Evolutionary conservation across 2,797 vertebrate genomes (phyloP).

Genomic region (Anabacerthia variegaticeps): DNA sequence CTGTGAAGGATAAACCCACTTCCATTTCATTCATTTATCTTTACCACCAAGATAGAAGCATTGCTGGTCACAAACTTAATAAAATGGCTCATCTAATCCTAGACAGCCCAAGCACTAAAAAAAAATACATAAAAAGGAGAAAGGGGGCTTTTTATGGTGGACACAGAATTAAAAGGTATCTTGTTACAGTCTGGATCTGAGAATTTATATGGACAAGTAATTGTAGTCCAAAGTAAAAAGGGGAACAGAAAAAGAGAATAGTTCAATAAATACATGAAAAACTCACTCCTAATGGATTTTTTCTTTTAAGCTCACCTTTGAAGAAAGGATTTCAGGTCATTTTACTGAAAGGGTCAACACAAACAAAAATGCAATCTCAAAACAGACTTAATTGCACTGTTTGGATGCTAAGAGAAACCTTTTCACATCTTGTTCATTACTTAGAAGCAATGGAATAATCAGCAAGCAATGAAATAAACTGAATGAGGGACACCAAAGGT

Average conservation of each 20-base stretch:
- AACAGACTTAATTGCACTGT: background rate
- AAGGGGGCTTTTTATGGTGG: background rate
- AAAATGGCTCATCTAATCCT: conserved; percentile 10
- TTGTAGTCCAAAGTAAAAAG: background rate
- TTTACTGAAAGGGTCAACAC: background rate
- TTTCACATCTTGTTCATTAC: background rate
- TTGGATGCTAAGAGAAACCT: background rate
- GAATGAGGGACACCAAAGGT: background rate
- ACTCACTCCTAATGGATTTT: background rate
- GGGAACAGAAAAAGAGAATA: background rate
- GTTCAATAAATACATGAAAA: background rate
- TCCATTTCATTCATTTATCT: background rate
- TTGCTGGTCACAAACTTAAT: background rate
- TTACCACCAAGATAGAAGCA: background rate
- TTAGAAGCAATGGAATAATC: background rate
- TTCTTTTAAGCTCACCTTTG: background rate
- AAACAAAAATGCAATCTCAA: background rate
- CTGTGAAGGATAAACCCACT: background rate
- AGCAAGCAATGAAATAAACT: background rate
- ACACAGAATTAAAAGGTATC: background rate
- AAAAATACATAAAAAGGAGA: background rate
- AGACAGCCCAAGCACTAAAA: background rate
- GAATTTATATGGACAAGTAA: background rate
- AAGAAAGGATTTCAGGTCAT: background rate
- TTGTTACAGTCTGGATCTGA: background rate